phyloP scores from a whole-genome alignment of 2,797 vertebrate genomes.

The Microcaecilia unicolor region DNA sequence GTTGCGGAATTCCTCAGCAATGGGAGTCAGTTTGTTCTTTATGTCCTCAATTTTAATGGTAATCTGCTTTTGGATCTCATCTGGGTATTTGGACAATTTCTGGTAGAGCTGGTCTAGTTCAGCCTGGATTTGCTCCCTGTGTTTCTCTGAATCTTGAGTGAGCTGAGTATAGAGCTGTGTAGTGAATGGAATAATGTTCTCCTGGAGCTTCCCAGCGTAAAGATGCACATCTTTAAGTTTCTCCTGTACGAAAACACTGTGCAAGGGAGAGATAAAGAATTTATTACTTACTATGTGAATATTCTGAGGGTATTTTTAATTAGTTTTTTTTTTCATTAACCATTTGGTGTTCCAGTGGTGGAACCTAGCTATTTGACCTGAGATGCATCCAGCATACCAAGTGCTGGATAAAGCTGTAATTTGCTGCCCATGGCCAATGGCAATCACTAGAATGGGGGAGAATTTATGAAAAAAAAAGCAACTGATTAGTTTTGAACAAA shows the following conservation, averaged over 20 bases:
- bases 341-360: too few species aligned
- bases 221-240: slow-evolving; percentile 21
- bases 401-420: too few species aligned
- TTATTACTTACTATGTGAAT: too few species aligned
- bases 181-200: slow-evolving; percentile 38
- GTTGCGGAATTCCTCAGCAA: slow-evolving; percentile 31
- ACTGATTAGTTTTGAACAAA: too few species aligned
- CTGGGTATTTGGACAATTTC: slow-evolving; percentile 44
- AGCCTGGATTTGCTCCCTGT: slow-evolving; percentile 37
- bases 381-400: too few species aligned
- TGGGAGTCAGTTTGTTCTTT: slow-evolving; percentile 44
- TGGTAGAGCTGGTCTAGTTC: slow-evolving; percentile 55
- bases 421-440: too few species aligned
- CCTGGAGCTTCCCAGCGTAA: slow-evolving; percentile 32
- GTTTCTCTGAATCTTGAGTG: slow-evolving; percentile 23
- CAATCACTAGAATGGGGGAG: too few species aligned
- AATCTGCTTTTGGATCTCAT: slow-evolving; percentile 49
- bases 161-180: slow-evolving; percentile 30
- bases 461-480: too few species aligned
- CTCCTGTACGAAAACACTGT: slow-evolving; percentile 42
- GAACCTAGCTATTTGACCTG: too few species aligned
- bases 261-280: not conserved
- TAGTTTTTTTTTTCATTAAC: too few species aligned
- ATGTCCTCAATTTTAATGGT: slow-evolving; percentile 52
- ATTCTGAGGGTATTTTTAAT: too few species aligned